phyloP scores from a whole-genome alignment of 2,797 vertebrate species.

The Spea hammondii region DNA sequence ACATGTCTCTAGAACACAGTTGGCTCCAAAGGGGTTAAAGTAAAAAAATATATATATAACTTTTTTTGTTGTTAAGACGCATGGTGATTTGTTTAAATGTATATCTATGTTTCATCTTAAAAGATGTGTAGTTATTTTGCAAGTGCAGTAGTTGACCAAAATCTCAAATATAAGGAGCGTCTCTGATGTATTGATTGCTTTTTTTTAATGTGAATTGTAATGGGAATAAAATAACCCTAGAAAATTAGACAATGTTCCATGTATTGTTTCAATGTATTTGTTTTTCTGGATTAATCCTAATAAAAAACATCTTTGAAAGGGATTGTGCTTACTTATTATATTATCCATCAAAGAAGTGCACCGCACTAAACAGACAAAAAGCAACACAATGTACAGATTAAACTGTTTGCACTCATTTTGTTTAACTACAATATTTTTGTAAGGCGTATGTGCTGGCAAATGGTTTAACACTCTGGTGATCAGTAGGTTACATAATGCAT shows the following conservation, averaged over 20 bases:
- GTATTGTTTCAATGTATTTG: constrained; percentile 39
- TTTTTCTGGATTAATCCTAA: constrained; percentile 42
- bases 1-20: no score
- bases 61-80: no score
- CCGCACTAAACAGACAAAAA: constrained; percentile 48
- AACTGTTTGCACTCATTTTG: constrained; percentile 52
- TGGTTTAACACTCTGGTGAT: neutral
- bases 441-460: neutral
- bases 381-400: constrained; percentile 49
- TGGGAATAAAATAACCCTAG: constrained; percentile 19
- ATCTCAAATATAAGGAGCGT: constrained; percentile 17
- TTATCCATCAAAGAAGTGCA: constrained; percentile 49
- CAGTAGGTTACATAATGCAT: neutral
- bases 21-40: no score
- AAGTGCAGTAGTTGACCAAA: constrained; percentile 1
- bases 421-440: constrained; percentile 51
- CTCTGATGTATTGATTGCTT: constrained; percentile 21
- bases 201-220: constrained; percentile 4
- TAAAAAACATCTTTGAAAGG: constrained; percentile 45
- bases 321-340: constrained; percentile 44
- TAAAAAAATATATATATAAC: no score
- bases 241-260: neutral
- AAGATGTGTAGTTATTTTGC: constrained; percentile 19
- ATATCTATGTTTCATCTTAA: no score
- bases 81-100: no score